Conservation (phyloP, 2,113 vertebrate species). For the Tragelaphus imberbis region DNA sequence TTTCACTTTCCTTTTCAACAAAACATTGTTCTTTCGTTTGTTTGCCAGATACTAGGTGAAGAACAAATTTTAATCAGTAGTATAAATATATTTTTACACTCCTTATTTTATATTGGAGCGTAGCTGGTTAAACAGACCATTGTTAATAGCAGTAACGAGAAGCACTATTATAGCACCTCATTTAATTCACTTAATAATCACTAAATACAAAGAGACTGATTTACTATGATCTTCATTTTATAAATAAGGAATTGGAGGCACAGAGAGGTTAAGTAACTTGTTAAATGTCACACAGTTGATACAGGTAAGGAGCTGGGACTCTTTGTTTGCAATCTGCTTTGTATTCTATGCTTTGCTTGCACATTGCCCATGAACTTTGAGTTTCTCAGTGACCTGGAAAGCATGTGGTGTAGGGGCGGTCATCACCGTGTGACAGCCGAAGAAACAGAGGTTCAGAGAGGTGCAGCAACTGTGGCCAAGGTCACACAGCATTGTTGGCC, state of each 20-base stretch:
- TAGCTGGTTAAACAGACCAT: neutral
- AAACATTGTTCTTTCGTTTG: neutral
- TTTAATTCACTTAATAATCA: too few species aligned
- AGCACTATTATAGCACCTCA: neutral
- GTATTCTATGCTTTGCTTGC: neutral
- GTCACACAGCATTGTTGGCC: neutral
- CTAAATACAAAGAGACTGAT: neutral
- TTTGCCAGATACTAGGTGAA: neutral
- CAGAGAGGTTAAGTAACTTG: neutral
- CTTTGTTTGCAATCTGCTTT: neutral
- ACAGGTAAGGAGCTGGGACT: neutral
- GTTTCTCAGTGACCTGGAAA: neutral
- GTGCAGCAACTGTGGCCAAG: fast-evolving
- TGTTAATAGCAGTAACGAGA: neutral
- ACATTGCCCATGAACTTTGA: fast-evolving
- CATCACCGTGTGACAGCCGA: neutral
- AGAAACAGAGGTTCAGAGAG: neutral
- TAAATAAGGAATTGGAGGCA: neutral
- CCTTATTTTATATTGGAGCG: neutral
- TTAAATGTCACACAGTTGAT: neutral
- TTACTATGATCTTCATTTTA: neutral
- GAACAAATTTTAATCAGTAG: neutral
- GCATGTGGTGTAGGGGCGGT: fast-evolving
- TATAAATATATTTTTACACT: neutral
- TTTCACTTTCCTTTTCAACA: neutral